A percentile compares a stretch with the other conserved stretches of the same genome.
Conservation (phyloP, 2,888 invertebrate genomes). For the Sclerodermus sp. region DNA sequence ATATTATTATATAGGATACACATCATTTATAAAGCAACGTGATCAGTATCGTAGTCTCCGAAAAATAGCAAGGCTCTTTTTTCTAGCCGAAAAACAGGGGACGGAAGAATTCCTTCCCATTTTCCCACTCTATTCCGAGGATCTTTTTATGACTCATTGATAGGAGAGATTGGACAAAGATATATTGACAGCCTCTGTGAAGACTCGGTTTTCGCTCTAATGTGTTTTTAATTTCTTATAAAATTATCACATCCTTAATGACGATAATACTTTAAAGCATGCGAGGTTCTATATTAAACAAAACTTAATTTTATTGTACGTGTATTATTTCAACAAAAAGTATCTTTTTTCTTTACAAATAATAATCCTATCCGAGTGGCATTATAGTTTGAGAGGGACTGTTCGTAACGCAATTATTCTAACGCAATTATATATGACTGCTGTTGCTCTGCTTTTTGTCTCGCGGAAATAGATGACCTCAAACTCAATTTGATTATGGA, state of each 20-base stretch:
- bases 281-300: too few species aligned
- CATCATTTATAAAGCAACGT: slow-evolving; percentile 36
- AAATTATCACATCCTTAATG: too few species aligned
- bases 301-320: too few species aligned
- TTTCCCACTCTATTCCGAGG: slow-evolving; percentile 23
- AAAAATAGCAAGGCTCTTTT: slow-evolving; percentile 21
- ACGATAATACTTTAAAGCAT: too few species aligned
- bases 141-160: slow-evolving; percentile 33
- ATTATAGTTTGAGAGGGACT: slow-evolving; percentile 26
- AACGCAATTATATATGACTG: slow-evolving; percentile 34
- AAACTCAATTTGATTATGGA: not conserved
- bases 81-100: slow-evolving; percentile 2
- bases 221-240: too few species aligned
- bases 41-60: slow-evolving; percentile 31
- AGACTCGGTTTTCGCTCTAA: slow-evolving; percentile 12
- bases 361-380: slow-evolving; percentile 9
- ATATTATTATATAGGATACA: slow-evolving; percentile 8
- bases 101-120: slow-evolving; percentile 4
- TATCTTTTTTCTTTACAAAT: slow-evolving; percentile 18
- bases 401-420: slow-evolving; percentile 37
- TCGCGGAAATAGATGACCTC: slow-evolving; percentile 5
- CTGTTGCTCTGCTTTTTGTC: slow-evolving; percentile 36
- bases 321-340: too few species aligned
- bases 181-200: not conserved
- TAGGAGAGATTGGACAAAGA: slow-evolving; percentile 22